Evolutionary conservation across 2,113 vertebrate genomes (phyloP).

Genomic region (Ptyas mucosa): DNA sequence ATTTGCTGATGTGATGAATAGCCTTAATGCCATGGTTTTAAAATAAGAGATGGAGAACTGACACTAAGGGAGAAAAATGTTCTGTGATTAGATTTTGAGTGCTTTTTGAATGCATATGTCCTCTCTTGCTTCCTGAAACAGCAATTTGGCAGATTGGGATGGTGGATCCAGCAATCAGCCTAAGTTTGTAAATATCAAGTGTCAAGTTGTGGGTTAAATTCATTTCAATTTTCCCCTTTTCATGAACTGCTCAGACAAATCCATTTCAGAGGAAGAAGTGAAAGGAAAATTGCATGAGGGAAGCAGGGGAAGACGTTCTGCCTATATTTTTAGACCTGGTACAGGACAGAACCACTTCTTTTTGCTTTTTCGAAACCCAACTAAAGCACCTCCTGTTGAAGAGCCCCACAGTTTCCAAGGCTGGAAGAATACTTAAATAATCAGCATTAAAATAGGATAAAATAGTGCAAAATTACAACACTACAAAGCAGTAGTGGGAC

Average conservation of each 20-base stretch:
- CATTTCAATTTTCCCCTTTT: background rate
- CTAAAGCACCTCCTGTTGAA: background rate
- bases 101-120: background rate
- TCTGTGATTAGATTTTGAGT: background rate
- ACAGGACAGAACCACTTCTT: background rate
- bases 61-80: background rate
- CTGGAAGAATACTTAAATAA: background rate
- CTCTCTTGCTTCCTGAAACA: background rate
- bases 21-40: background rate
- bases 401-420: background rate
- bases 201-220: background rate
- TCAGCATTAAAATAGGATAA: background rate
- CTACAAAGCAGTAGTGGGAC: background rate
- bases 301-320: background rate
- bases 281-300: background rate
- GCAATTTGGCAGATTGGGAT: background rate
- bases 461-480: background rate
- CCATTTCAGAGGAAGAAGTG: background rate
- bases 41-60: background rate
- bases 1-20: background rate
- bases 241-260: background rate
- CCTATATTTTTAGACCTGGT: background rate
- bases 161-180: background rate
- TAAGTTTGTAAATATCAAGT: background rate
- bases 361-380: background rate